A percentile compares a stretch with the other conserved stretches of the same genome.
Evolutionary conservation across 2,888 invertebrate genomes (phyloP).

Genomic region (Rhingia rostrata): DNA sequence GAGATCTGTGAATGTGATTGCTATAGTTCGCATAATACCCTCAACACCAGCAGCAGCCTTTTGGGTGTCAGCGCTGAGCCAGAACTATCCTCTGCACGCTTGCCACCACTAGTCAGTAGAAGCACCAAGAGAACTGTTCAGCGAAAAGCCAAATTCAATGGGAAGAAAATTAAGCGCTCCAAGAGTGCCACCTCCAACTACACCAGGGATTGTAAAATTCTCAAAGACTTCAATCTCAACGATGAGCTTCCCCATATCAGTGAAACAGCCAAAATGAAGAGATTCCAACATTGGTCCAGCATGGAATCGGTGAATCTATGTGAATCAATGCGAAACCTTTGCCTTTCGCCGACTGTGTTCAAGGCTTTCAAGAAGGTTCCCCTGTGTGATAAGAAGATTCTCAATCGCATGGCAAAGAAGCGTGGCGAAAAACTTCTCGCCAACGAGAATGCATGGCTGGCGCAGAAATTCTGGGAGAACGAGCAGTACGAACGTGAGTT

Average conservation of each 20-base stretch:
- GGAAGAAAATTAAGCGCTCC: conserved; percentile 76
- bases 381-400: conserved; percentile 81
- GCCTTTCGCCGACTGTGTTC: conserved; percentile 79
- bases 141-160: conserved; percentile 36
- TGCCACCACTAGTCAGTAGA: conserved; percentile 37
- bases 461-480: conserved; percentile 82
- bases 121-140: conserved; percentile 50
- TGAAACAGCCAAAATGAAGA: conserved; percentile 52
- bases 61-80: conserved; percentile 16
- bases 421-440: conserved; percentile 79
- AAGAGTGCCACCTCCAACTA: conserved; percentile 78
- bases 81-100: conserved; percentile 45
- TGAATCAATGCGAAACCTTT: conserved; percentile 81
- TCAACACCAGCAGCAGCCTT: conserved; percentile 20
- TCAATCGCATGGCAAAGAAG: conserved; percentile 82
- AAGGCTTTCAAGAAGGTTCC: conserved; percentile 80
- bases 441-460: conserved; percentile 82
- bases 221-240: conserved; percentile 76
- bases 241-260: conserved; percentile 23
- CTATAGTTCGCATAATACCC: conserved; percentile 79
- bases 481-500: conserved; percentile 81
- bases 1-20: conserved; percentile 82
- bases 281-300: conserved; percentile 58
- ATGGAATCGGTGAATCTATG: conserved; percentile 76
- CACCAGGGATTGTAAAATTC: conserved; percentile 79